Evolutionary conservation across 2,888 invertebrate genomes (phyloP).

Genomic region (Polyommatus icarus): DNA sequence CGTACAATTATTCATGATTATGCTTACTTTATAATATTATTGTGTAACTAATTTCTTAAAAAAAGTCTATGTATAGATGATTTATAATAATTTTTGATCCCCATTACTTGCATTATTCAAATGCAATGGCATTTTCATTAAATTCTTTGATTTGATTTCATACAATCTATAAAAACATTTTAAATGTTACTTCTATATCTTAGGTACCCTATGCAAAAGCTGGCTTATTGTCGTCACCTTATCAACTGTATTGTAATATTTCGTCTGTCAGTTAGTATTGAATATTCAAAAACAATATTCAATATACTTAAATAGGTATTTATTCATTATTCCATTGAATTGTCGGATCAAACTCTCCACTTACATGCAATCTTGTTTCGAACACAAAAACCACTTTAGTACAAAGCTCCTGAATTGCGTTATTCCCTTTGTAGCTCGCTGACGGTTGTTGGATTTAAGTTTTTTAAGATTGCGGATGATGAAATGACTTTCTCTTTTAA

Average conservation of each 20-base stretch:
- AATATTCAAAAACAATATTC: not conserved
- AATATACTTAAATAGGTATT: not conserved
- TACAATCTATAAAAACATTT: not conserved
- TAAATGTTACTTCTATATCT: too few species aligned
- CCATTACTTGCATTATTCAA: too few species aligned
- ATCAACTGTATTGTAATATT: not conserved
- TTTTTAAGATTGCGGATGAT: constrained; percentile 27
- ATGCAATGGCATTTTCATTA: too few species aligned
- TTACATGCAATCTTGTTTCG: constrained; percentile 30
- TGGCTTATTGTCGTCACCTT: too few species aligned
- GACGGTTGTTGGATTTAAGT: constrained; percentile 30
- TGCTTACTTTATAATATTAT: not conserved
- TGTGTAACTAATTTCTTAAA: too few species aligned
- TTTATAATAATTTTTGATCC: too few species aligned
- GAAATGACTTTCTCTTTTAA: constrained; percentile 27
- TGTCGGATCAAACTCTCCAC: not conserved
- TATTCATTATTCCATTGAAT: not conserved
- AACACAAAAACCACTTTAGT: constrained; percentile 29
- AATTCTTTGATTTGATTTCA: too few species aligned
- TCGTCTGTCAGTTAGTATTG: not conserved
- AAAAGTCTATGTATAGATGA: too few species aligned
- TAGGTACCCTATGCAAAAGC: too few species aligned
- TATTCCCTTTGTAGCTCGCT: constrained; percentile 28
- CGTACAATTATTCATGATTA: not conserved
- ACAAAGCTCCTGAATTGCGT: constrained; percentile 24